A percentile compares a stretch with the other conserved stretches of the same genome.
Evolutionary conservation across 2,113 vertebrate genomes (phyloP).

Genomic region (Cochlearius cochlearius): DNA sequence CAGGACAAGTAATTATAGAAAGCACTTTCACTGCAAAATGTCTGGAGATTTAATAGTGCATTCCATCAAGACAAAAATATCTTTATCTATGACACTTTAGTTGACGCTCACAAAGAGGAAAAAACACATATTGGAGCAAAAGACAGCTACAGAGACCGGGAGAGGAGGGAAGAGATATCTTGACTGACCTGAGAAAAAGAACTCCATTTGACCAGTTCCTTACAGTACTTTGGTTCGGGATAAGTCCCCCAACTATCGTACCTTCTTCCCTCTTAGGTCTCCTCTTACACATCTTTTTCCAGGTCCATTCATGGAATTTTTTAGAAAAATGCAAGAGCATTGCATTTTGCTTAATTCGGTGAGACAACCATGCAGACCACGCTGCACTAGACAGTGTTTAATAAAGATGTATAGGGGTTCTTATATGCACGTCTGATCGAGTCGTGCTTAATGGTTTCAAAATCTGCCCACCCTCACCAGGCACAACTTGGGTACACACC

Average conservation of each 20-base stretch:
- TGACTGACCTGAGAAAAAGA: background rate
- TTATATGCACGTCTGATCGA: background rate
- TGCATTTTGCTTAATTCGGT: background rate
- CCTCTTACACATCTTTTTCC: background rate
- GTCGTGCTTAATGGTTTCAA: background rate
- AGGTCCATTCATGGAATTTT: background rate
- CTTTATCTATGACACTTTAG: background rate
- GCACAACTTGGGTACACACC: background rate
- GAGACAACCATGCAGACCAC: background rate
- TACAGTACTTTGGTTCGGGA: background rate
- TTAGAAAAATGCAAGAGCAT: background rate
- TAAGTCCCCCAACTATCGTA: background rate
- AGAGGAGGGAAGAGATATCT: background rate
- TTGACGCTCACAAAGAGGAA: background rate
- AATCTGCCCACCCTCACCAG: background rate
- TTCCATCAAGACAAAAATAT: background rate
- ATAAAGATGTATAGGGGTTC: background rate
- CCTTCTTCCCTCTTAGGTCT: background rate
- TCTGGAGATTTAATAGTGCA: background rate
- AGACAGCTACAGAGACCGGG: background rate
- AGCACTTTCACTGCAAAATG: background rate
- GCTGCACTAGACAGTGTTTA: background rate
- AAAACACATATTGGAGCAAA: background rate
- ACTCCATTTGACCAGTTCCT: background rate
- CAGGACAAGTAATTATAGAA: background rate